phyloP scores from a whole-genome alignment of 2,888 invertebrate species.

The Drosophila aldrichi region DNA sequence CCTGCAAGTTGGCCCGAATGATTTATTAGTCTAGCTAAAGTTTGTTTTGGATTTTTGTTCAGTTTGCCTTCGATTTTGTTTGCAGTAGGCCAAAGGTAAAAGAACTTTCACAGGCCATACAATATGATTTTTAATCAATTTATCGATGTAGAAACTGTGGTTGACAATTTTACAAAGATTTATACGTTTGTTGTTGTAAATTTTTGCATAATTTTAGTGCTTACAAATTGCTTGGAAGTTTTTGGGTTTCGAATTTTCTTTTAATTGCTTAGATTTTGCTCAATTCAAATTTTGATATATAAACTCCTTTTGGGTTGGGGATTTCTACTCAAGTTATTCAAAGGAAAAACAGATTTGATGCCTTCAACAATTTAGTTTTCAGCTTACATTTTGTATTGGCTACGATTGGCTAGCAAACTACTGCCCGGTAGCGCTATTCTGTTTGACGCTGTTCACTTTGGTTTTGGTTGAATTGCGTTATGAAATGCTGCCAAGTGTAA shows the following conservation, averaged over 20 bases:
- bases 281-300: neutral
- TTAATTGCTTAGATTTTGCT: neutral
- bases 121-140: constrained; percentile 9
- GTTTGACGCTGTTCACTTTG: constrained; percentile 6
- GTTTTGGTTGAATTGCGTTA: constrained; percentile 9
- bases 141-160: constrained; percentile 2
- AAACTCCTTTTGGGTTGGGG: neutral
- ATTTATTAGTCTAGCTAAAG: constrained; percentile 57
- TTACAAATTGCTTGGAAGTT: constrained; percentile 6
- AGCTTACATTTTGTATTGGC: constrained; percentile 45
- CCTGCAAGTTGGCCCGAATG: constrained; percentile 53
- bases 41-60: constrained; percentile 55
- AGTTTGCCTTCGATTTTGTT: neutral
- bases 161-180: constrained; percentile 41
- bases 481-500: constrained; percentile 14
- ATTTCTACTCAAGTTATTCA: neutral
- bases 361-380: neutral
- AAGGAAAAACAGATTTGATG: neutral
- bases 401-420: constrained; percentile 5
- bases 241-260: neutral
- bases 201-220: neutral
- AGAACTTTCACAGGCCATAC: constrained; percentile 74
- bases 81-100: constrained; percentile 78
- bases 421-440: neutral
- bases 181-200: neutral